Conservation (phyloP, 2,888 invertebrate genomes). For the Chrysolina americana region DNA sequence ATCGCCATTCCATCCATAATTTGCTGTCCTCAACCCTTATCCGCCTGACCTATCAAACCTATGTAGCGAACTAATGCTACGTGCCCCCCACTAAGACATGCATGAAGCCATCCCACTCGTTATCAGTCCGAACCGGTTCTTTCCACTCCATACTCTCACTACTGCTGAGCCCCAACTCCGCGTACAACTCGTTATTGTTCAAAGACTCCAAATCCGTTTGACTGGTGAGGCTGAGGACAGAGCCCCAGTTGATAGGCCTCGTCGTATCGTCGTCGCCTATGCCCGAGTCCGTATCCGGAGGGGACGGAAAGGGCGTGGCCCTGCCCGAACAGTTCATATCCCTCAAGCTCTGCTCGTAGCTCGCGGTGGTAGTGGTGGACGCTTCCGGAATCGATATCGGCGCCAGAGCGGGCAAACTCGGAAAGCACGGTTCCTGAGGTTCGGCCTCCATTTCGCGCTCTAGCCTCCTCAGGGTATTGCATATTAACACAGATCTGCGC, state of each 20-base stretch:
- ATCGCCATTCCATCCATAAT: background rate
- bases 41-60: constrained; percentile 34
- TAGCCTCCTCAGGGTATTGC: constrained; percentile 85
- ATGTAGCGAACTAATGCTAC: constrained; percentile 69
- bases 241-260: constrained; percentile 92
- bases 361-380: constrained; percentile 47
- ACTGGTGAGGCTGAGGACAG: constrained; percentile 88
- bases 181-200: constrained; percentile 84
- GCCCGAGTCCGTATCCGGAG: constrained; percentile 80
- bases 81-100: constrained; percentile 80
- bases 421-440: constrained; percentile 70
- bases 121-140: constrained; percentile 70
- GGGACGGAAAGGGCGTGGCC: constrained; percentile 79
- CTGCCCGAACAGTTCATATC: constrained; percentile 74
- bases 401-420: constrained; percentile 68
- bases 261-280: constrained; percentile 81
- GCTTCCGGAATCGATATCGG: constrained; percentile 48
- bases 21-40: constrained; percentile 20
- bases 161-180: constrained; percentile 78
- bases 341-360: constrained; percentile 69
- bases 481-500: constrained; percentile 91
- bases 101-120: constrained; percentile 77
- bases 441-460: constrained; percentile 83
- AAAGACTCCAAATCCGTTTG: constrained; percentile 88
- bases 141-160: constrained; percentile 71